Conservation (phyloP, 2,113 vertebrate species). For the Zeus faber region DNA sequence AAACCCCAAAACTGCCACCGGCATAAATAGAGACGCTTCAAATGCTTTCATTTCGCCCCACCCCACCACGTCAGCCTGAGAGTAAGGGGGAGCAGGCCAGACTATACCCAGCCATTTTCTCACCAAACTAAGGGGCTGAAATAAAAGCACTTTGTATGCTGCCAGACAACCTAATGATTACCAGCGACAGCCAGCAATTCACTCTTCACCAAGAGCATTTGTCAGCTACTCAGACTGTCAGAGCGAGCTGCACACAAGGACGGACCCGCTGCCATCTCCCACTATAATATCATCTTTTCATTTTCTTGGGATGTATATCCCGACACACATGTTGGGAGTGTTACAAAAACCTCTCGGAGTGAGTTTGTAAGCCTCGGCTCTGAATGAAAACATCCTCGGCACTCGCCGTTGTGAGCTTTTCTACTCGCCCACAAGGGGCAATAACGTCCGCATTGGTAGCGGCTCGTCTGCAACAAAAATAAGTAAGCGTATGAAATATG, state of each 20-base stretch:
- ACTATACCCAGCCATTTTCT: slow-evolving; percentile 60
- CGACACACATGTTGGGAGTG: slow-evolving; percentile 23
- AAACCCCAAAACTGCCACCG: slow-evolving; percentile 38
- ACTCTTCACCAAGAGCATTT: slow-evolving; percentile 65
- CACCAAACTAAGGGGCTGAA: slow-evolving; percentile 71
- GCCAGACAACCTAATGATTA: slow-evolving; percentile 74
- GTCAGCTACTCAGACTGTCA: slow-evolving; percentile 60
- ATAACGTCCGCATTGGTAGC: slow-evolving; percentile 15
- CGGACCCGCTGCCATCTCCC: slow-evolving; percentile 44
- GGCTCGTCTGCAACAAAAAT: no score
- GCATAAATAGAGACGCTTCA: slow-evolving; percentile 51
- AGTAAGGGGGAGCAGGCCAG: slow-evolving; percentile 30
- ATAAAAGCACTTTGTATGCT: slow-evolving; percentile 69
- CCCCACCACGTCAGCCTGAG: slow-evolving; percentile 44
- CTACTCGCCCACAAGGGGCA: slow-evolving; percentile 38
- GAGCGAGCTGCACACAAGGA: slow-evolving; percentile 45
- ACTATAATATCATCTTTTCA: slow-evolving; percentile 29
- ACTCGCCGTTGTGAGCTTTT: no score
- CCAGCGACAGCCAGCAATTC: slow-evolving; percentile 74
- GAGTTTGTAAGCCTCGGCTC: no score
- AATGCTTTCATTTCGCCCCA: slow-evolving; percentile 47
- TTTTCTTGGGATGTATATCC: slow-evolving; percentile 16
- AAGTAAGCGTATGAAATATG: slow-evolving; percentile 24
- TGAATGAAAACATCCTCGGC: no score
- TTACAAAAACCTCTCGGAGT: no score